phyloP scores from a whole-genome alignment of 1,140 invertebrate species.

The Hylaeus volcanicus region DNA sequence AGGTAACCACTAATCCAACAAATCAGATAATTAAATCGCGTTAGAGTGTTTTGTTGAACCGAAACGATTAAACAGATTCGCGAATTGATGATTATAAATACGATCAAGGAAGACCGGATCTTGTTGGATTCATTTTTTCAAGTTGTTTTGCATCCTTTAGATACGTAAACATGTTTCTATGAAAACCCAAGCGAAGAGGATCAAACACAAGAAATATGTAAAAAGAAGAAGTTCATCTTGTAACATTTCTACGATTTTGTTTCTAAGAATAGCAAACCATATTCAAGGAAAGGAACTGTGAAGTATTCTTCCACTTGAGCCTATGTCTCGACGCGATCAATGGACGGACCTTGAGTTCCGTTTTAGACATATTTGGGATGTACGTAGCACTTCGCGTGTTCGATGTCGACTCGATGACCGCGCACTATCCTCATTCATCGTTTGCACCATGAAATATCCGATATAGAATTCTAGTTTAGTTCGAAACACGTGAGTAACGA shows the following conservation, averaged over 20 bases:
- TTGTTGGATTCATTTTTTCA: too few species aligned
- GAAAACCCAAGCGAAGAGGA: neutral
- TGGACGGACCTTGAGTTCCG: constrained; percentile 49
- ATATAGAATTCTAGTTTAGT: constrained; percentile 1
- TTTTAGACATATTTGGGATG: constrained; percentile 48
- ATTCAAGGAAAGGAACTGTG: neutral
- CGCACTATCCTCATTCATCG: constrained; percentile 21
- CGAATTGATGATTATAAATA: too few species aligned
- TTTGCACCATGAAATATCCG: neutral
- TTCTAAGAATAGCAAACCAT: neutral
- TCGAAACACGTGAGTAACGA: neutral
- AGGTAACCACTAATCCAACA: neutral
- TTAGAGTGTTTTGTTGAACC: too few species aligned
- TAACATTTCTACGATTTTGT: too few species aligned
- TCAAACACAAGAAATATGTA: too few species aligned
- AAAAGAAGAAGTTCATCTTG: neutral
- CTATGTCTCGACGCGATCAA: constrained; percentile 46
- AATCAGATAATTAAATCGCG: neutral
- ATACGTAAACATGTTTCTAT: too few species aligned
- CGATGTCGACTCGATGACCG: constrained; percentile 10
- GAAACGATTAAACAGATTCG: too few species aligned
- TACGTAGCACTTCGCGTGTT: constrained; percentile 43
- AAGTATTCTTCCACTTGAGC: neutral
- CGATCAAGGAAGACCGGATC: too few species aligned
- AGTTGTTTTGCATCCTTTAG: too few species aligned